These are phyloP conservation scores for Lucifuga dentata DNA, from an alignment of 2,113 vertebrate species.

Conservation along the genomic window DNA sequence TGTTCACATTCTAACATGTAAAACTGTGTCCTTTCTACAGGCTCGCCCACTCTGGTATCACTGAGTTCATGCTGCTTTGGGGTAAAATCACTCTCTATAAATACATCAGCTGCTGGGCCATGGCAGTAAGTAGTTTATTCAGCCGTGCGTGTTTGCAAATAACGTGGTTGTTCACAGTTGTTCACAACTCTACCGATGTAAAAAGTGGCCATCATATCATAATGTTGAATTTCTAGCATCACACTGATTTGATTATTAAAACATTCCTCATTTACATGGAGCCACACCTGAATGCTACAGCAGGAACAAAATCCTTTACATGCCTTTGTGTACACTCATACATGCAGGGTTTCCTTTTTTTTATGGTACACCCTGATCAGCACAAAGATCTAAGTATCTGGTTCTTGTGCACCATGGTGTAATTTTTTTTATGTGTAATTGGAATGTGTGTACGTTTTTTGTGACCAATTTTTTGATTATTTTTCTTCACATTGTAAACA, in stretches of 20 bases:
- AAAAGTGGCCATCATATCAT: too few species aligned
- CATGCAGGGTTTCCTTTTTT: background rate
- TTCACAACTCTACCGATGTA: too few species aligned
- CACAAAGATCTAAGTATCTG: too few species aligned
- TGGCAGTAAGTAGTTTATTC: conserved; percentile 91
- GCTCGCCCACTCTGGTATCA: conserved; percentile 93
- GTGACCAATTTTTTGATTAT: too few species aligned
- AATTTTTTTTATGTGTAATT: too few species aligned
- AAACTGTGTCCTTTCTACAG: conserved; percentile 81
- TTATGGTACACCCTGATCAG: background rate
- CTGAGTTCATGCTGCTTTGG: conserved; percentile 93
- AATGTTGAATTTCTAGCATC: background rate
- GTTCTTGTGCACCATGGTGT: conserved; percentile 29
- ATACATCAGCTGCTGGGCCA: conserved; percentile 97
- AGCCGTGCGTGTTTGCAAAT: too few species aligned
- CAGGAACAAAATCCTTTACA: background rate
- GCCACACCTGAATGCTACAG: background rate
- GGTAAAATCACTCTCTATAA: conserved; percentile 95
- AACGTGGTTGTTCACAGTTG: too few species aligned
- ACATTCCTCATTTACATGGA: background rate
- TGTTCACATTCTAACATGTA: too few species aligned
- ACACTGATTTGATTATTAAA: background rate
- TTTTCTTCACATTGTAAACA: too few species aligned
- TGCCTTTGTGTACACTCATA: background rate
- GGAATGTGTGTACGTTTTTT: too few species aligned